These are phyloP conservation scores for Drosophila funebris DNA, from an alignment of 1,140 invertebrate genomes.

Conservation along the genomic window DNA sequence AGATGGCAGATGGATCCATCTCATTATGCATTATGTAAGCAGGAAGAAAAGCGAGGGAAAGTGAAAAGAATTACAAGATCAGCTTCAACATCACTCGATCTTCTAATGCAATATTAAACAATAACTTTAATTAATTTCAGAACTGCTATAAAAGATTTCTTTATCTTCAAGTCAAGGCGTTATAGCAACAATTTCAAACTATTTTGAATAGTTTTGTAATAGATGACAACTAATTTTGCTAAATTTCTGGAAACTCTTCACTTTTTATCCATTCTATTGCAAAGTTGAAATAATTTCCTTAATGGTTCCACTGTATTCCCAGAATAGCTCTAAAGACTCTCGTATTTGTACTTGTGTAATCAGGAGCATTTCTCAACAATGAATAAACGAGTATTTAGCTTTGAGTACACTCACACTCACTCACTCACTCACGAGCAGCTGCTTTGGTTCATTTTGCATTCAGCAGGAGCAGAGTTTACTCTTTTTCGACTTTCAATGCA, in stretches of 20 bases:
- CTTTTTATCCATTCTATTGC: background rate
- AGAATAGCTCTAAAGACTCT: background rate
- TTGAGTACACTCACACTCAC: background rate
- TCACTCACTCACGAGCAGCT: background rate
- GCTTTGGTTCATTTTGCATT: constrained; percentile 7
- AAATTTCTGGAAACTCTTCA: background rate
- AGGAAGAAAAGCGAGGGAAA: too few species aligned
- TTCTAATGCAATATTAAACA: too few species aligned
- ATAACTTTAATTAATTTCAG: too few species aligned
- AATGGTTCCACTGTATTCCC: background rate
- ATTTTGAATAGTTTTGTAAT: too few species aligned
- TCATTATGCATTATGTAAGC: too few species aligned
- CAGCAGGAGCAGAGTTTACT: background rate
- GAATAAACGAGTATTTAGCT: constrained; percentile 19
- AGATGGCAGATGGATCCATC: too few species aligned
- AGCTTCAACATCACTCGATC: too few species aligned
- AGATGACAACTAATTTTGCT: background rate
- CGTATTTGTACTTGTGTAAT: constrained; percentile 2
- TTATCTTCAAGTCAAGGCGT: too few species aligned
- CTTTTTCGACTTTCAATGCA: constrained; percentile 7
- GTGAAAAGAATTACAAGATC: too few species aligned
- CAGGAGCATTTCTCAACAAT: constrained; percentile 12
- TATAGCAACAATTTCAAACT: too few species aligned
- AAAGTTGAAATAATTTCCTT: background rate
- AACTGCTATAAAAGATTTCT: too few species aligned